Conservation (phyloP, 2,888 invertebrate genomes). For the Mythimna ferrago region DNA sequence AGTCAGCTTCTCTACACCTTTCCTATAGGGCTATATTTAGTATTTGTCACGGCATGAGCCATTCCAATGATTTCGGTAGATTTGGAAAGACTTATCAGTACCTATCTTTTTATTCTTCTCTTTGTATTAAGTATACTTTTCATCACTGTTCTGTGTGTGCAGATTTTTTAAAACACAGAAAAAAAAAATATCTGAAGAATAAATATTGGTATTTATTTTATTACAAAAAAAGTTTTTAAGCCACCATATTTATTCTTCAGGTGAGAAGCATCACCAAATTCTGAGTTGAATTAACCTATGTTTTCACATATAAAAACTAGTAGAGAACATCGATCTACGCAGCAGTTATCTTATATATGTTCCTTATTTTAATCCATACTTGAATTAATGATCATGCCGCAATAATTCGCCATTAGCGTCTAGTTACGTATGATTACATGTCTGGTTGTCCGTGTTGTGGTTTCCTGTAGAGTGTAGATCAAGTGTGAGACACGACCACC, state of each 20-base stretch:
- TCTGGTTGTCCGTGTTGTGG: conserved; percentile 38
- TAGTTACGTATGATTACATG: conserved; percentile 59
- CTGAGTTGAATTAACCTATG: too few relatives aligned
- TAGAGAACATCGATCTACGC: not conserved
- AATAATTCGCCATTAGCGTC: conserved; percentile 50
- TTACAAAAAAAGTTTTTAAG: too few relatives aligned
- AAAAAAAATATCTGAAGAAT: too few relatives aligned
- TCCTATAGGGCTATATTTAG: not conserved
- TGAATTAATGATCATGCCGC: conserved; percentile 37
- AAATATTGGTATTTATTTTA: too few relatives aligned
- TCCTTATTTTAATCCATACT: conserved; percentile 1
- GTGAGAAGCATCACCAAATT: too few relatives aligned
- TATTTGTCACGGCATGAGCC: not conserved
- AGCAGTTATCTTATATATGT: not conserved
- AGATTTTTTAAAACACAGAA: too few relatives aligned
- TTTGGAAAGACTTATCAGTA: not conserved
- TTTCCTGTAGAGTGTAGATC: conserved; percentile 48
- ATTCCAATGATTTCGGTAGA: not conserved
- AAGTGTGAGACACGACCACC: conserved; percentile 31
- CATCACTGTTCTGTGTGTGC: too few relatives aligned
- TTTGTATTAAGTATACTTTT: too few relatives aligned
- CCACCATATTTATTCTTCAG: too few relatives aligned
- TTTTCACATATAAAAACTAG: too few relatives aligned
- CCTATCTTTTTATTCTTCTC: too few relatives aligned
- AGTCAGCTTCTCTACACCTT: not conserved